Base-by-base conservation (phyloP, 2,113 vertebrate genomes). In the Otolemur garnettii region DNA sequence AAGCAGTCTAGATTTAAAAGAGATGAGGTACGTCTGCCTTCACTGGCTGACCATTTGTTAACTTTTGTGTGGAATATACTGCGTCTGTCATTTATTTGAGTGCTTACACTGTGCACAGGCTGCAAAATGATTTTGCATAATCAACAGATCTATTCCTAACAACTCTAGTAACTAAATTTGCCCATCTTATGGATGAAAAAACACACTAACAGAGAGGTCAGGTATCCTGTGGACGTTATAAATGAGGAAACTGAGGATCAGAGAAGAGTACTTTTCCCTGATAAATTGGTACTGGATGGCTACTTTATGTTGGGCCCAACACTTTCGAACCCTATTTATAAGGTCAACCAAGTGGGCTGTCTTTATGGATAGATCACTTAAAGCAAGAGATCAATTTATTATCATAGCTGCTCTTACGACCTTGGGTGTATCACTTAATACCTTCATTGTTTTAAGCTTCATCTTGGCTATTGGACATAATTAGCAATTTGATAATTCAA, bases 371-470 rank as follows among this genome's bases (percentile, higher is more conserved):
- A 66, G 53, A 71, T 81, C 35, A 72, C 50, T 55, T 85, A 78
- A 88, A 60, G 55, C 66, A 62, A 64, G 72, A 79, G 24, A 64
- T 93, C 8, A 45, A 7, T 87, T 80, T 85, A 82, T 83, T 90
- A 28, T 92, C 24, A 6, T 77, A 22, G 66, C 42, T 96, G 45
- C 62, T 10, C 0, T 59, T 88, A 9, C 93, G 71, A 89, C 72
- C 42, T 89, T 96, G 62, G 33, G 17, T 68, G 24, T 83, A 33
- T 57, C 82, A 82, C 33, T 77, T 64, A 88, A 50, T 21, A 38
- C 78, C 35, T 42, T 66, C 33, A 22, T 89, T 50, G 42, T 87
- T 95, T 79, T 72, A 80, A 45, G 59, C 82, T 93, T 80, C 88
- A 74, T 84, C 53, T 50, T 96, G 62, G 17, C 62, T 89, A 26